Evolutionary conservation across 2,888 invertebrate genomes (phyloP), one percentile per base, ranked within the genome.

Genomic region (Cataglyphis cursor): DNA sequence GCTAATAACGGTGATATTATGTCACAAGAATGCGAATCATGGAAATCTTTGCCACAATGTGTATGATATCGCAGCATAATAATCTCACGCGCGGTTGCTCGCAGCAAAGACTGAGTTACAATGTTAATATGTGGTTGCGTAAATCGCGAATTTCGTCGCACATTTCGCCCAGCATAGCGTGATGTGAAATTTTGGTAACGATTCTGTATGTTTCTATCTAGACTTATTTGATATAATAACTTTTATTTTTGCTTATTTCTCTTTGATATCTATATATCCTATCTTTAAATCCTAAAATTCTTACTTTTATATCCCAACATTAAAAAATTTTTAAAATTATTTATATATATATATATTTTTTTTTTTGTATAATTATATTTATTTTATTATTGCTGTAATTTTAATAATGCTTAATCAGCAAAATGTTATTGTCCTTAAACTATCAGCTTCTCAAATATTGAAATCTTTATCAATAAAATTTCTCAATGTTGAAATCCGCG

Each of bases 51-150:
- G 59, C 12, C 18, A 59, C 12, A 44, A 44, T 44, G 12, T 54
- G 31, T 44, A 64, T 10, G 28, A 66, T 65, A 65, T 54, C 18
- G 48, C 28, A 51, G 28, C 28, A 28, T 66, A 48, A 68, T 51
- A n/a, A 51, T 28, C 57, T 41, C 12, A 41, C 70, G 12, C 44
- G 15, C 41, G 59, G 44, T 59, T 44, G 18, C 78, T 70, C 31
- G 31, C 21, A 24, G 41, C 41, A 48, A 28, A 70, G 41, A 4
- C n/a, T 59, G 18, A 78, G 18, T 68, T 76, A 54, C 24, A 68
- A 78, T 28, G 28, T 6, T 78, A 68, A 41, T 24, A 78, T 57
- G 41, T 68, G 41, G 57, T 78, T 78, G 54, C 76, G 68, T 76
- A 76, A 76, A 76, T 64, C 35, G 35, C 57, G 4, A 12, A 51